Percentiles rank a stretch among this genome's conserved stretches.
Evolutionary conservation across 2,888 invertebrate genomes (phyloP).

Genomic region (Diplolepis rosae): DNA sequence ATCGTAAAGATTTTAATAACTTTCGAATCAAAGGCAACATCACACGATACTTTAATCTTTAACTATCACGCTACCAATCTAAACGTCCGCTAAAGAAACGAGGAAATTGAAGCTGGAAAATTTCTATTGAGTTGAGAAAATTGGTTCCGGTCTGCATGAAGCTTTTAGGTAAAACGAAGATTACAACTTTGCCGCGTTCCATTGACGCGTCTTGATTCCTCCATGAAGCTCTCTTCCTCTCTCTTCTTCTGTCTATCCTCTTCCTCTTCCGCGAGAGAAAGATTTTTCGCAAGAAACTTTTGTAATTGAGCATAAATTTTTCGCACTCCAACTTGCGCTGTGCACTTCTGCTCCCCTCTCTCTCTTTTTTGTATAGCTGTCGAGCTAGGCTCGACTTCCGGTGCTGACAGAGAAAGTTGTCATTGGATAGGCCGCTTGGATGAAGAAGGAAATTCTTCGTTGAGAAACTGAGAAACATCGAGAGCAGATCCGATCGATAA

Average conservation of each 20-base stretch:
- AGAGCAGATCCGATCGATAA: constrained; percentile 17
- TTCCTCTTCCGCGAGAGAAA: not conserved
- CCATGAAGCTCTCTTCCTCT: not conserved
- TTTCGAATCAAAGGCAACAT: constrained; percentile 1
- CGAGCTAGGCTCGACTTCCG: constrained; percentile 15
- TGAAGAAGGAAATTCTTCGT: constrained; percentile 8
- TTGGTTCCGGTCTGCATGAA: constrained; percentile 26
- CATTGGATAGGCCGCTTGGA: not conserved
- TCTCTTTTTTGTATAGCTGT: not conserved
- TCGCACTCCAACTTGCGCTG: constrained; percentile 1
- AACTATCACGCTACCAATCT: constrained; percentile 14
- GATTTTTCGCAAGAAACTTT: constrained; percentile 20
- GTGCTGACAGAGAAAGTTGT: constrained; percentile 3
- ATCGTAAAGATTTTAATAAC: not conserved
- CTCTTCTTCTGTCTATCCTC: not conserved
- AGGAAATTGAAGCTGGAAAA: constrained; percentile 28
- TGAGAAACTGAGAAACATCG: not conserved
- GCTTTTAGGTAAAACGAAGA: constrained; percentile 2
- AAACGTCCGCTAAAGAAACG: constrained; percentile 22
- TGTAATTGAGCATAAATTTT: constrained; percentile 25
- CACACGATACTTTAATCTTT: constrained; percentile 16
- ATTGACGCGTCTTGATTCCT: constrained; percentile 17
- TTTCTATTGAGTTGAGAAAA: constrained; percentile 27
- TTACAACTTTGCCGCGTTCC: constrained; percentile 13
- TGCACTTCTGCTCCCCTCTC: not conserved